Evolutionary conservation across 2,113 vertebrate genomes (phyloP), one percentile per base, ranked within the genome.

Genomic region (Parotia lawesii): DNA sequence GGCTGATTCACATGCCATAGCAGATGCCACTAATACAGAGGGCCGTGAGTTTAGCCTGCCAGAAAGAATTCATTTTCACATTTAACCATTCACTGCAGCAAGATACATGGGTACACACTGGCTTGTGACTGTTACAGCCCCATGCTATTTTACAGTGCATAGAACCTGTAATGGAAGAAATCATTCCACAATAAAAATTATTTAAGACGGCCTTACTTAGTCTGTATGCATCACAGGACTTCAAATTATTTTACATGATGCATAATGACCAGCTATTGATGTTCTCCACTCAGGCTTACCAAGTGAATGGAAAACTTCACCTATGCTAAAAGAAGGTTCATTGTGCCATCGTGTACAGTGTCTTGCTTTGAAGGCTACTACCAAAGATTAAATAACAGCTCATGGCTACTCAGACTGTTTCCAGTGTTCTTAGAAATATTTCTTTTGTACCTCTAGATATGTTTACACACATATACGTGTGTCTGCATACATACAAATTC

Each of bases 141-240:
- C 73, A 13, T 92, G 88, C 91, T 94, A 93, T 96, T 97, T 97
- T 96, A 96, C 90, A 96, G 94, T 79, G 96, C 96, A 93, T 89
- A 94, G 96, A 93, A 93, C 92, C 86, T 82, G 91, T 96, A 96
- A 96, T 96, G 94, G 94, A 96, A 96, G 91, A 95, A 95, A 96
- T 95, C 94, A 65, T 96, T 96, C 93, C 97, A 96, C 94, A 96
- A 96, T 97, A 96, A 96, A 97, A 97, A 96, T 92, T 97, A 96
- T 96, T 97, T 97, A 97, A 97, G 94, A 90, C 76, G 73, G 64
- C 76, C 90, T 97, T 97, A 95, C 70, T 97, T 96, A 97, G 82
- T 57, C 82, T 93, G 93, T 90, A 97, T 94, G 72, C 96, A 97
- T 83, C 90, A 95, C 83, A 96, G 94, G 94, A 35, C 95, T 97